These are phyloP conservation scores for Apis cerana DNA, from an alignment of 1,140 invertebrate genomes.

Conservation along the genomic window DNA sequence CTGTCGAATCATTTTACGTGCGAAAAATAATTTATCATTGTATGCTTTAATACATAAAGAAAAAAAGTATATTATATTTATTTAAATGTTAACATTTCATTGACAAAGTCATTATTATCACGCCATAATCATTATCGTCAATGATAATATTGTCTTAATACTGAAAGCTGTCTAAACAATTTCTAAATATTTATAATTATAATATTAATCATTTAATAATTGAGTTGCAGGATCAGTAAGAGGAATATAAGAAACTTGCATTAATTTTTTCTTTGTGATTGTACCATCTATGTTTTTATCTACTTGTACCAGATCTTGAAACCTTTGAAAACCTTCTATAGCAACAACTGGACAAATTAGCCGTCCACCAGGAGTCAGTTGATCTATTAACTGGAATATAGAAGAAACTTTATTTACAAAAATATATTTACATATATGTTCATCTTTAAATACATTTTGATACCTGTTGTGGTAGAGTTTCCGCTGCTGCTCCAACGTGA, in stretches of 20 bases:
- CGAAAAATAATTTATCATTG: conserved; percentile 59
- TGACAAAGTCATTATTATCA: conserved; percentile 14
- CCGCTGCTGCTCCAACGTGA: conserved; percentile 83
- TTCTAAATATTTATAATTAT: background rate
- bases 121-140: background rate
- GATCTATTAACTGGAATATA: conserved; percentile 80
- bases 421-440: background rate
- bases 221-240: conserved; percentile 75
- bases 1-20: background rate
- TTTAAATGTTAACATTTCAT: background rate
- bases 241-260: conserved; percentile 78
- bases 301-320: conserved; percentile 76
- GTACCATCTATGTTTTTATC: conserved; percentile 74
- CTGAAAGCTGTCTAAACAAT: background rate
- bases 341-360: conserved; percentile 85
- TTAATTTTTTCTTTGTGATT: conserved; percentile 71
- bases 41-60: background rate
- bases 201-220: conserved; percentile 59
- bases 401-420: background rate
- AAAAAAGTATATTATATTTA: background rate
- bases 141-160: background rate
- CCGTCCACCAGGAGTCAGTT: conserved; percentile 85
- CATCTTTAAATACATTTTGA: no score
- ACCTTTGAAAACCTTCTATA: conserved; percentile 71
- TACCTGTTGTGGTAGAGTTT: conserved; percentile 83